Evolutionary conservation across 2,797 vertebrate genomes (phyloP).

Genomic region (Artibeus lituratus): DNA sequence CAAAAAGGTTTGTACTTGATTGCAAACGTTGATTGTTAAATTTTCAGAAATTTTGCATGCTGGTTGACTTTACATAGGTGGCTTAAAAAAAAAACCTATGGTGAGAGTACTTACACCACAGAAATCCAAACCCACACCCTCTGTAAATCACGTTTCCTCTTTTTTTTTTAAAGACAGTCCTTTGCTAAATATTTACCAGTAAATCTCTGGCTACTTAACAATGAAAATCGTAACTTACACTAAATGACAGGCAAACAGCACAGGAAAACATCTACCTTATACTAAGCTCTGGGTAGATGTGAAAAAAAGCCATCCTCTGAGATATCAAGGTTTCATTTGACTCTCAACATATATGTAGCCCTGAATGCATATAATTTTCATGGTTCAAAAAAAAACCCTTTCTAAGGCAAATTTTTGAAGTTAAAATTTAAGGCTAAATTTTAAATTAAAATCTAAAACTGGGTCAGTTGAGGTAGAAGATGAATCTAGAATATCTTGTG

Average conservation of each 20-base stretch:
- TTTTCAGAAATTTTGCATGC: neutral
- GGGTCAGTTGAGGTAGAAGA: neutral
- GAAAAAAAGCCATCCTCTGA: neutral
- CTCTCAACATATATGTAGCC: neutral
- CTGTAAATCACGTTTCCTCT: neutral
- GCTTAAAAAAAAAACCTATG: neutral
- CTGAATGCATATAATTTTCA: neutral
- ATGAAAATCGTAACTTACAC: neutral
- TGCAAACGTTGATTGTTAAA: neutral
- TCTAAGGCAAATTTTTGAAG: neutral
- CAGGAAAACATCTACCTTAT: constrained; percentile 7
- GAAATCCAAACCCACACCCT: neutral
- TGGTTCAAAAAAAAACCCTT: neutral
- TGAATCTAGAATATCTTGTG: neutral
- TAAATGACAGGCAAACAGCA: neutral
- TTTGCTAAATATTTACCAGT: neutral
- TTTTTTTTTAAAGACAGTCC: neutral
- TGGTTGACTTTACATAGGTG: neutral
- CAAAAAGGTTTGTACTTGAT: neutral
- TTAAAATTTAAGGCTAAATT: neutral
- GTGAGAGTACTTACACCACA: neutral
- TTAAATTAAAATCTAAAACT: neutral
- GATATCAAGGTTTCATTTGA: neutral
- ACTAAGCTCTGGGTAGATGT: neutral
- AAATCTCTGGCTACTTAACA: neutral